A percentile compares a stretch with the other conserved stretches of the same genome.
Evolutionary conservation across 2,797 vertebrate species (phyloP).

Genomic region (Falco biarmicus): DNA sequence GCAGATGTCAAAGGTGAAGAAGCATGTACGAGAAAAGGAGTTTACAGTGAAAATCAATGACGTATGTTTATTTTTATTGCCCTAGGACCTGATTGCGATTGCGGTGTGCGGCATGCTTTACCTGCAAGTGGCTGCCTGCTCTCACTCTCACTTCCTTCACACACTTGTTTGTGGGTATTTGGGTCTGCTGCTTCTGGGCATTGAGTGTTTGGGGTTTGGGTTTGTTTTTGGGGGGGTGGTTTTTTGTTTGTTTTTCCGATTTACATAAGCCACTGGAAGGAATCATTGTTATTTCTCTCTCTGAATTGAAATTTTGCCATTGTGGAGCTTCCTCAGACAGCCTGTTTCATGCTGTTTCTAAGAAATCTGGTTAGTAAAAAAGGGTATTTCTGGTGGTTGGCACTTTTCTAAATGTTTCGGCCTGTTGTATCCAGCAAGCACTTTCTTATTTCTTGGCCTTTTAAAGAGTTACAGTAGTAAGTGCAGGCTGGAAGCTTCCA

Average conservation of each 20-base stretch:
- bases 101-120: slow-evolving; percentile 86
- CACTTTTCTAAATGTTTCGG: slow-evolving; percentile 36
- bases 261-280: slow-evolving; percentile 61
- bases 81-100: slow-evolving; percentile 86
- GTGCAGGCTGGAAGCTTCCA: background rate
- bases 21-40: slow-evolving; percentile 99
- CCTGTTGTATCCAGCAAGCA: background rate
- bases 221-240: background rate
- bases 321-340: slow-evolving; percentile 64
- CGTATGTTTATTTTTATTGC: slow-evolving; percentile 99
- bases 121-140: slow-evolving; percentile 85
- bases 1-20: slow-evolving; percentile 99
- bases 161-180: slow-evolving; percentile 75
- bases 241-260: background rate
- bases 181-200: slow-evolving; percentile 73
- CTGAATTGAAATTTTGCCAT: slow-evolving; percentile 41
- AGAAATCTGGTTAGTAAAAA: slow-evolving; percentile 1
- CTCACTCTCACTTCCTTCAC: slow-evolving; percentile 80
- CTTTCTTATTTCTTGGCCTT: slow-evolving; percentile 30
- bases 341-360: slow-evolving; percentile 54
- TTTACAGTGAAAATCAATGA: slow-evolving; percentile 99
- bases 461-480: background rate
- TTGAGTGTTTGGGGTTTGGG: slow-evolving; percentile 49
- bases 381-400: slow-evolving; percentile 37
- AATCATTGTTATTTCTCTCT: slow-evolving; percentile 49